Base-by-base conservation (phyloP, 2,113 vertebrate genomes). In the Melanerpes aurifrons region DNA sequence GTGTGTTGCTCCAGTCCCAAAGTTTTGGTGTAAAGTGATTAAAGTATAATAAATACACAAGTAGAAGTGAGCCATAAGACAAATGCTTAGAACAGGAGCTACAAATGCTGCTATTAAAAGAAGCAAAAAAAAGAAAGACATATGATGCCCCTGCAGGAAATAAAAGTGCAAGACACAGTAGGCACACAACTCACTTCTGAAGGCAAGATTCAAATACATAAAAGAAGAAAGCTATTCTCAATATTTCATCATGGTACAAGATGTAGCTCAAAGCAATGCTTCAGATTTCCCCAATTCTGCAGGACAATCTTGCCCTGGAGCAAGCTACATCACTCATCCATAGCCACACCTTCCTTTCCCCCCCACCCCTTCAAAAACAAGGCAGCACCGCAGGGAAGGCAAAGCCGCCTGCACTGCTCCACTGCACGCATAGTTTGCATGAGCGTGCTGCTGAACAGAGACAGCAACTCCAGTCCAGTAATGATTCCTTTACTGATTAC, bases 241-340 rank as follows among this genome's bases (percentile, higher is more conserved):
- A 3, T 59, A 86, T 97, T 96, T 95, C 94, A 91, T 87, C 85
- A 82, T 5, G 24, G 94, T 87, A 95, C 83, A 97, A 97, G 97
- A 98, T 81, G 47, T 97, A 97, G 98, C 98, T 98, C 84, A 97
- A 89, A 98, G 98, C 97, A 92, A 97, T 26, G 75, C 93, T 93
- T 82, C 96, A 93, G 68, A 91, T 95, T 96, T 97, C 96, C 90
- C 97, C 97, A 95, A 92, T 92, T 95, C 95, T 96, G 92, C 96
- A 92, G 97, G 96, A 97, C 97, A 97, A 77, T 87, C 94, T 92
- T 97, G 96, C 98, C 98, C 98, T 95, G 68, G 22, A 95, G 98
- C 96, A 83, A 97, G 92, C 89, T 96, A 90, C 97, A 96, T 95
- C 89, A 86, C 54, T 94, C 96, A 94, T 58, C 92, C 93, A 31